These are phyloP conservation scores for Montipora cactus DNA, from an alignment of 64 coral and sea anemone species.

Conservation along the genomic window DNA sequence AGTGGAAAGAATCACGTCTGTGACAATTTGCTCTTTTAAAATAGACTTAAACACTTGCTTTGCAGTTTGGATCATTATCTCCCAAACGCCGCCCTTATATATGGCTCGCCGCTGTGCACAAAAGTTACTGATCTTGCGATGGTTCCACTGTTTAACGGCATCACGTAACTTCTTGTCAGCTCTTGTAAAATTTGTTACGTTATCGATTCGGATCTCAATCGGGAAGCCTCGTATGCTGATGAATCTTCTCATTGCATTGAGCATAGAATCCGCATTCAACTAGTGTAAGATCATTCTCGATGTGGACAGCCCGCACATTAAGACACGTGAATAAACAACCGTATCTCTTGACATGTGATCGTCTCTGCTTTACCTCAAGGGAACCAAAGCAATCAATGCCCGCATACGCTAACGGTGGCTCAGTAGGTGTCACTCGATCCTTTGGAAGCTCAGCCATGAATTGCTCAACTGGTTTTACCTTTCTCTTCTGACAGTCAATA, in stretches of 20 bases:
- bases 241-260: constrained; percentile 5
- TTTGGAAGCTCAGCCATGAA: constrained; percentile 44
- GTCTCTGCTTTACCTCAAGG: background rate
- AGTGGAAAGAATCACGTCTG: constrained; percentile 35
- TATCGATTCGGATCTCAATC: constrained; percentile 23
- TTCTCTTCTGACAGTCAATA: background rate
- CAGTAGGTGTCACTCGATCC: background rate
- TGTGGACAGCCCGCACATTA: background rate
- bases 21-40: constrained; percentile 39
- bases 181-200: constrained; percentile 27
- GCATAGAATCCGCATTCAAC: background rate
- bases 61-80: constrained; percentile 21
- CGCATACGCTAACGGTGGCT: background rate
- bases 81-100: constrained; percentile 38
- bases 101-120: background rate
- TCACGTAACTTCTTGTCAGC: constrained; percentile 31
- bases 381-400: constrained; percentile 43
- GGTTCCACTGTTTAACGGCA: constrained; percentile 42
- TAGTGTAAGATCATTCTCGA: background rate
- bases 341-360: constrained; percentile 9
- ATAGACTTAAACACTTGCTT: constrained; percentile 12
- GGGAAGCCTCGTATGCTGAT: constrained; percentile 35
- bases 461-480: background rate
- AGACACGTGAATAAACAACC: constrained; percentile 7
- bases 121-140: constrained; percentile 14